Evolutionary conservation across 2,888 invertebrate species (phyloP), one percentile per base, ranked within the genome.

Genomic region (Zootermopsis nevadensis): DNA sequence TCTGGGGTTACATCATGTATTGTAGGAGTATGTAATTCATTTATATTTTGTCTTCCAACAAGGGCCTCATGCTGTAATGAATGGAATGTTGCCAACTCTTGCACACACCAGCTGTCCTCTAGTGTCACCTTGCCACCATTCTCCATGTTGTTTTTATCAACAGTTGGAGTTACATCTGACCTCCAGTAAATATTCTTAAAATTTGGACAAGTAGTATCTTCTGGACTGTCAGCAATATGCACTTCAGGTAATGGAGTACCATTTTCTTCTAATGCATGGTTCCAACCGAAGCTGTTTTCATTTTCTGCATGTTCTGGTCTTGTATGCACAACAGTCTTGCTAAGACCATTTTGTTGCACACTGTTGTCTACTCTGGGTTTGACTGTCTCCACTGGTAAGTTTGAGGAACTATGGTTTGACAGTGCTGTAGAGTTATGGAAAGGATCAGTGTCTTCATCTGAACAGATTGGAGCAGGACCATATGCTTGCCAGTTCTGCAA

Each of bases 401-500:
- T 27, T 8, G 27, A n/a, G 12, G 6, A 27, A 27, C n/a, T 60
- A 7, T 60, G 27, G n/a, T 60, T 27, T 24, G 60, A n/a, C 48
- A 48, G 1, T 35, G 8, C 67, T 60, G 66, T 66, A 1, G 67
- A n/a, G 33, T 53, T 69, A 24, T 69, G 67, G 30, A 30, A 30
- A 30, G 60, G 30, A 10, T 84, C 85, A 33, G 53, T 42, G 69
- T 84, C 85, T 27, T 86, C 86, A 67, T 86, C 85, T 24, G 84
- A 85, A 72, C 84, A 84, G 3, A 83, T 72, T 8, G 84, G 85
- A 42, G 84, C 83, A 10, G 82, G 84, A 12, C 85, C 85, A 31
- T 72, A 66, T 24, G 81, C 81, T 22, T 86, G 85, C 85, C 85
- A 86, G 35, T 79, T 72, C 31, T 84, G 84, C 22, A 86, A 67